Percentiles rank a stretch among this genome's conserved stretches.
Evolutionary conservation across 2,797 vertebrate genomes (phyloP).

Genomic region (Champsocephalus esox): DNA sequence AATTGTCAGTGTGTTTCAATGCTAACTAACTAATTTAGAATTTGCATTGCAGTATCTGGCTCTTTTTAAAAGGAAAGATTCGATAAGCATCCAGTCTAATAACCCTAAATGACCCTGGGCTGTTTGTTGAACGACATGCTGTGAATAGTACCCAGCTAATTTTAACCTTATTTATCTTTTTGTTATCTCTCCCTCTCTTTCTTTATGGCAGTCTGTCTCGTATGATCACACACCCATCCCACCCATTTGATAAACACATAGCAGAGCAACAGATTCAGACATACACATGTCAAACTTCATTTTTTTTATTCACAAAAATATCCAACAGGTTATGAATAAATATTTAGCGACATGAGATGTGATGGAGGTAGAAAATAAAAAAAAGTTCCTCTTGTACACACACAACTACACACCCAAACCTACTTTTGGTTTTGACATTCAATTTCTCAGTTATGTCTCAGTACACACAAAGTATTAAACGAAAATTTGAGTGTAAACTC

Average conservation of each 20-base stretch:
- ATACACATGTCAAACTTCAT: constrained; percentile 20
- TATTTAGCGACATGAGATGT: constrained; percentile 56
- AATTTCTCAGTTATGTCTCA: constrained; percentile 11
- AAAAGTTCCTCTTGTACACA: constrained; percentile 3
- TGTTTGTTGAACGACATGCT: background rate
- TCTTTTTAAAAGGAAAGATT: constrained; percentile 8
- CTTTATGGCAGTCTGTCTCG: background rate
- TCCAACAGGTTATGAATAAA: constrained; percentile 36
- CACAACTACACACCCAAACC: constrained; percentile 2
- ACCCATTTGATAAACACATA: background rate
- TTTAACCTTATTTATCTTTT: background rate
- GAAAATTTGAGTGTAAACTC: constrained; percentile 3
- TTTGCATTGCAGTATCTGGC: background rate
- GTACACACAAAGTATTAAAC: background rate
- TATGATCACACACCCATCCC: background rate
- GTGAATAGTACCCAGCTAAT: background rate
- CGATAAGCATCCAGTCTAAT: background rate
- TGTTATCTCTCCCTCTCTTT: background rate
- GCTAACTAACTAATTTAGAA: background rate
- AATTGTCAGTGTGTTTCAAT: background rate
- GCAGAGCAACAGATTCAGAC: constrained; percentile 10
- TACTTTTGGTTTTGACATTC: no score
- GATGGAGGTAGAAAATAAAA: constrained; percentile 64
- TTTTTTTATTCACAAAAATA: constrained; percentile 51
- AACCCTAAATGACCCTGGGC: background rate